Evolutionary conservation across 2,113 vertebrate genomes (phyloP).

Genomic region (Catharus bicknelli): DNA sequence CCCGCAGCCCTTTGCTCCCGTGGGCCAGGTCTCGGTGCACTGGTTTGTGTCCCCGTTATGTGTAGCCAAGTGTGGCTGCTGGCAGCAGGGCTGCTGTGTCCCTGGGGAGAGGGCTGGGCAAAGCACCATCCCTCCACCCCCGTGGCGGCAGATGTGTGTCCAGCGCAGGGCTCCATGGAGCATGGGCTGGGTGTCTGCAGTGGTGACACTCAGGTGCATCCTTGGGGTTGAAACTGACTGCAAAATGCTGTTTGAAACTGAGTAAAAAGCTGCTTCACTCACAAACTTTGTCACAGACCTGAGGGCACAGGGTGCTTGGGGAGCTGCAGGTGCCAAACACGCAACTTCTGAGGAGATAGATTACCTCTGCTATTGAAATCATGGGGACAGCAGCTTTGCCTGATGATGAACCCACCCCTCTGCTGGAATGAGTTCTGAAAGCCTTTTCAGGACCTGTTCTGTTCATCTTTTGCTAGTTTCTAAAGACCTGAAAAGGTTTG

Average conservation of each 20-base stretch:
- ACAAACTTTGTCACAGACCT: not conserved
- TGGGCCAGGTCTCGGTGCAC: fast-evolving
- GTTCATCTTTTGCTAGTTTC: not conserved
- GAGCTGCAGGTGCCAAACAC: not conserved
- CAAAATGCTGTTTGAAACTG: not conserved
- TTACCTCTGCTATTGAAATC: not conserved
- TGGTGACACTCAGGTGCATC: fast-evolving
- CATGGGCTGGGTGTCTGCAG: not conserved
- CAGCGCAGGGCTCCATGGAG: fast-evolving
- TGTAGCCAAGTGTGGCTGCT: fast-evolving
- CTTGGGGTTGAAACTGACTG: not conserved
- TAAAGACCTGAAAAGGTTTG: not conserved
- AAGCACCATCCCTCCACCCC: not conserved
- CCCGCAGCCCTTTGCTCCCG: fast-evolving
- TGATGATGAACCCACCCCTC: not conserved
- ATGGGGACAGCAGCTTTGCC: not conserved
- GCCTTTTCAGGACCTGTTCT: not conserved
- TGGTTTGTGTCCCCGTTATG: fast-evolving
- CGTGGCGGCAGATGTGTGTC: fast-evolving
- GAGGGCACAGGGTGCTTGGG: fast-evolving
- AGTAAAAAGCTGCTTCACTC: not conserved
- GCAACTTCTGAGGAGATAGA: not conserved
- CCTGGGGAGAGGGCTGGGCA: not conserved
- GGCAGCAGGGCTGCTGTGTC: not conserved
- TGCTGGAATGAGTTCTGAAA: not conserved